phyloP scores from a whole-genome alignment of 2,888 invertebrate species.

The Hemicrepidius hirtus region DNA sequence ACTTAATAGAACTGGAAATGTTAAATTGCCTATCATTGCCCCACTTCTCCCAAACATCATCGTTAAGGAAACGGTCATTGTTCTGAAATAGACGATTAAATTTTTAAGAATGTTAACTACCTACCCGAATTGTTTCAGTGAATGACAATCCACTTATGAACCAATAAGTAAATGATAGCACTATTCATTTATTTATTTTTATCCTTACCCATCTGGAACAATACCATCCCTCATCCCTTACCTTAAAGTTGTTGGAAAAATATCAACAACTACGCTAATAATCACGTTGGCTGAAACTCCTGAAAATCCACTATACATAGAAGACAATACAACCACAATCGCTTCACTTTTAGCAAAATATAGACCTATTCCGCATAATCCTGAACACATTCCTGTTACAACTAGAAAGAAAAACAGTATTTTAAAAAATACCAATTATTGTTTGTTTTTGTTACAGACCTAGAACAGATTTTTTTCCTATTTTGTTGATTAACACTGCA shows the following conservation, averaged over 20 bases:
- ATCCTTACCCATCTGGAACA: too few species aligned
- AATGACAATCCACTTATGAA: too few species aligned
- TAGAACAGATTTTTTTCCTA: slow-evolving; percentile 75
- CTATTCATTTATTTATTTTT: too few species aligned
- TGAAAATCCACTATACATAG: slow-evolving; percentile 74
- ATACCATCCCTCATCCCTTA: too few species aligned
- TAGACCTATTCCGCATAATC: slow-evolving; percentile 73
- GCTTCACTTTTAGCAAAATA: slow-evolving; percentile 76
- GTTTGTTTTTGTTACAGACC: slow-evolving; percentile 69
- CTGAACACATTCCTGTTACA: slow-evolving; percentile 70
- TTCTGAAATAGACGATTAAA: slow-evolving; percentile 74
- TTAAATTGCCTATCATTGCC: slow-evolving; percentile 81
- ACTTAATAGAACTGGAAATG: slow-evolving; percentile 81
- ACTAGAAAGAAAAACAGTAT: slow-evolving; percentile 12
- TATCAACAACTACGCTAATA: slow-evolving; percentile 77
- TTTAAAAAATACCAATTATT: neutral
- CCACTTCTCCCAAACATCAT: slow-evolving; percentile 84
- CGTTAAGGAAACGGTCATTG: slow-evolving; percentile 82
- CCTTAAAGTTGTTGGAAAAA: slow-evolving; percentile 81
- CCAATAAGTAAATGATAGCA: too few species aligned
- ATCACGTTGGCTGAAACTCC: slow-evolving; percentile 77
- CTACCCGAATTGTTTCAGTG: too few species aligned
- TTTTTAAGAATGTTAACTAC: too few species aligned
- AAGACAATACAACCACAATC: slow-evolving; percentile 75
- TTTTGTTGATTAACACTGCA: slow-evolving; percentile 72